These are phyloP conservation scores for Merodon equestris DNA, from an alignment of 2,888 invertebrate species.

Conservation along the genomic window DNA sequence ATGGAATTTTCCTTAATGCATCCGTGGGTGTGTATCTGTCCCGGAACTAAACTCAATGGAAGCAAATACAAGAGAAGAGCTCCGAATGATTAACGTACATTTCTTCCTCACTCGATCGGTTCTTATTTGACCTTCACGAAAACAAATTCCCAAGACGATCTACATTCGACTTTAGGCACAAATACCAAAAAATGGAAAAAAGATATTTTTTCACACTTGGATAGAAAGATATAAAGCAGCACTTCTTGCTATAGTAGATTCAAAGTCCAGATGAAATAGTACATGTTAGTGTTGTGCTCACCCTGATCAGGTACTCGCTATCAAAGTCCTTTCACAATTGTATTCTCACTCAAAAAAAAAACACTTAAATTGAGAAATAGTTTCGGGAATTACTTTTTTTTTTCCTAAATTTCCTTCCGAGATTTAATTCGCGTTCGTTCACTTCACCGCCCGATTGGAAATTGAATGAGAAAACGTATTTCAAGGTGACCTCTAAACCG, in stretches of 20 bases:
- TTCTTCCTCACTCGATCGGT: conserved; percentile 18
- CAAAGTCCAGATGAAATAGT: conserved; percentile 30
- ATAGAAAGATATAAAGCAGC: too few species aligned
- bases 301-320: conserved; percentile 24
- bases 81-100: neutral
- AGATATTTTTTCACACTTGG: conserved; percentile 8
- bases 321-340: conserved; percentile 11
- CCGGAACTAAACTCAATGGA: neutral
- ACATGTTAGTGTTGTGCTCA: conserved; percentile 30
- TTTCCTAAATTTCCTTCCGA: too few species aligned
- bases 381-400: too few species aligned
- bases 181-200: neutral
- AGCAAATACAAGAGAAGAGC: neutral
- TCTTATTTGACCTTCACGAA: conserved; percentile 50
- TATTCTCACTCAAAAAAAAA: conserved; percentile 9
- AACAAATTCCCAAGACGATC: too few species aligned
- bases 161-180: too few species aligned
- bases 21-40: conserved; percentile 39
- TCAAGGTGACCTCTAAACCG: conserved; percentile 67
- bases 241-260: neutral
- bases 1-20: neutral
- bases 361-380: too few species aligned
- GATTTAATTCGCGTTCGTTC: conserved; percentile 48
- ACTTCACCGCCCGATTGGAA: conserved; percentile 67
- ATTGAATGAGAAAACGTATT: conserved; percentile 67